These are phyloP conservation scores for Elaphurus davidianus DNA, from an alignment of 2,113 vertebrate genomes.

Conservation along the genomic window DNA sequence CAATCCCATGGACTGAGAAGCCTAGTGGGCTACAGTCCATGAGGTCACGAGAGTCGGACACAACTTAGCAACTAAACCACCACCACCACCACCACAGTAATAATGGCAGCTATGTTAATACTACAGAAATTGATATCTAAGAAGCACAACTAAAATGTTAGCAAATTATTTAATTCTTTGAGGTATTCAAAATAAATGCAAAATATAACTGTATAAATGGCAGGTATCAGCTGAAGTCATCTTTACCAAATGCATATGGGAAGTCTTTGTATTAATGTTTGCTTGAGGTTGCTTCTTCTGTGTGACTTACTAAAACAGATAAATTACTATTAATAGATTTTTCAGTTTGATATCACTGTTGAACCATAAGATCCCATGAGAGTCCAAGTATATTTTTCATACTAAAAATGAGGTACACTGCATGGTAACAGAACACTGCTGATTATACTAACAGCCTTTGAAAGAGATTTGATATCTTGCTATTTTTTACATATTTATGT, in stretches of 20 bases:
- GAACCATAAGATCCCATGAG: neutral
- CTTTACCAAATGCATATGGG: neutral
- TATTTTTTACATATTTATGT: constrained; percentile 45
- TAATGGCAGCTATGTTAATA: neutral
- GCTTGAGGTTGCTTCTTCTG: neutral
- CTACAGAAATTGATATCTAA: neutral
- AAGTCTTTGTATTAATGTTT: neutral
- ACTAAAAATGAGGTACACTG: neutral
- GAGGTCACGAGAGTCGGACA: neutral
- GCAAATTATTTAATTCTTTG: neutral
- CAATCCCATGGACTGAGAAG: neutral
- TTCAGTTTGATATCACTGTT: neutral
- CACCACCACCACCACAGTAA: neutral
- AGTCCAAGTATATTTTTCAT: neutral
- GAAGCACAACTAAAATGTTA: neutral
- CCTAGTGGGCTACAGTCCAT: neutral
- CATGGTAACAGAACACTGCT: constrained; percentile 35
- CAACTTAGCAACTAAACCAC: neutral
- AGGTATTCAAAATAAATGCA: constrained; percentile 8
- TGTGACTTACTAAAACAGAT: neutral
- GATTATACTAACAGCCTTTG: constrained; percentile 43
- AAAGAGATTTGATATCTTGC: constrained; percentile 15
- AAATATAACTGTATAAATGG: neutral
- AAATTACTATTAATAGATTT: neutral
- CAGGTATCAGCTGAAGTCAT: neutral